Conservation (phyloP, 2,888 invertebrate species). For the Darwinula stevensoni region DNA sequence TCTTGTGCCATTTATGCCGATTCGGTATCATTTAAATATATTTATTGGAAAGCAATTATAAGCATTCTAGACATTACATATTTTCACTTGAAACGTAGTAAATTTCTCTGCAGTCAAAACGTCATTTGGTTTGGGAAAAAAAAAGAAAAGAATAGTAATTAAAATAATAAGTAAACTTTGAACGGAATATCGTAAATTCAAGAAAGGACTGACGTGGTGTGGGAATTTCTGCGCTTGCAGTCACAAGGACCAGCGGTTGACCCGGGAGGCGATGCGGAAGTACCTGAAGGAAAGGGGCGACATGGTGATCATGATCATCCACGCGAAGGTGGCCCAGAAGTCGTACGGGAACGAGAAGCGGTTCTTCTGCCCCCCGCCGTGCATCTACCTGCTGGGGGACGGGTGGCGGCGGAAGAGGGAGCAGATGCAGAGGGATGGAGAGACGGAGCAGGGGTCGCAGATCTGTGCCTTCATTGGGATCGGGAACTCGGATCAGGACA, state of each 20-base stretch:
- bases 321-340: constrained; percentile 90
- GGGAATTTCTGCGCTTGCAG: constrained; percentile 15
- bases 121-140: not conserved
- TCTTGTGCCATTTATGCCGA: too few relatives aligned
- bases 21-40: too few relatives aligned
- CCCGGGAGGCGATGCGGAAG: constrained; percentile 79
- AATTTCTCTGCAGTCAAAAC: too few relatives aligned
- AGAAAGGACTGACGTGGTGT: not conserved
- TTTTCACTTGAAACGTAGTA: too few relatives aligned
- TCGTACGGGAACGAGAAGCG: constrained; percentile 98
- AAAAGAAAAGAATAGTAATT: too few relatives aligned
- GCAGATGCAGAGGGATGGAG: constrained; percentile 66
- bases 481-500: constrained; percentile 90
- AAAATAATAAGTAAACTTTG: not conserved
- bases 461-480: constrained; percentile 98
- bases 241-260: constrained; percentile 40
- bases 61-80: too few relatives aligned
- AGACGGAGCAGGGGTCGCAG: constrained; percentile 63
- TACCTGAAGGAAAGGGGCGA: constrained; percentile 79
- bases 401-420: constrained; percentile 90
- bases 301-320: constrained; percentile 85
- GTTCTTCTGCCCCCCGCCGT: constrained; percentile 97
- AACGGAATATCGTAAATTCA: not conserved
- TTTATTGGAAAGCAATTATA: too few relatives aligned
- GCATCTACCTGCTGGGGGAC: constrained; percentile 91